Percentiles rank a stretch among this genome's conserved stretches.
phyloP scores from a whole-genome alignment of 1,140 invertebrate genomes.

The Papilio glaucus region DNA sequence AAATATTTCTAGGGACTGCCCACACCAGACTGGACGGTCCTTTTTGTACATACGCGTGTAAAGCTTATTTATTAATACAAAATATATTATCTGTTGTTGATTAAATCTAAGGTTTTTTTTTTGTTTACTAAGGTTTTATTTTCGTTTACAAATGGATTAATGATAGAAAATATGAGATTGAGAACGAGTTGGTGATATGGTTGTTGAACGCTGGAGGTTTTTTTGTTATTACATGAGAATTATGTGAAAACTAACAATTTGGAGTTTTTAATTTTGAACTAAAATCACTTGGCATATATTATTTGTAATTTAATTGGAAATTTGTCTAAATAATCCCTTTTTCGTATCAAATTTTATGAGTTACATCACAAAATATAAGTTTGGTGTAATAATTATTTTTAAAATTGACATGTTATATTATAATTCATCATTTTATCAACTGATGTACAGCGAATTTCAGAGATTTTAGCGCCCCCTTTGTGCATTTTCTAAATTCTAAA shows the following conservation, averaged over 20 bases:
- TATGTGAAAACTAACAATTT: constrained; percentile 2
- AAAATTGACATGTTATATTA: constrained; percentile 3
- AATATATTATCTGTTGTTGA: constrained; percentile 41
- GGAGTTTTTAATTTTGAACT: background rate
- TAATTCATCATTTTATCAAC: constrained; percentile 16
- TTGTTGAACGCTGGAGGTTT: background rate
- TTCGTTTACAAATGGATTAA: constrained; percentile 34
- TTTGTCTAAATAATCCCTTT: background rate
- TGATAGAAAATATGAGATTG: background rate
- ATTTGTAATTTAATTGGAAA: background rate
- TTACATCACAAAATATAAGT: background rate
- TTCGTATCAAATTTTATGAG: background rate
- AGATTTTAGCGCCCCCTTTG: no score
- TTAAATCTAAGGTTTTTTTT: constrained; percentile 41
- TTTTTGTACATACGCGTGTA: constrained; percentile 41
- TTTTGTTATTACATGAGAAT: background rate
- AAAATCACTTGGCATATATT: background rate
- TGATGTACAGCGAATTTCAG: no score
- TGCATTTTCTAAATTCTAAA: no score
- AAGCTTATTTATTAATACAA: constrained; percentile 42
- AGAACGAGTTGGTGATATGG: background rate
- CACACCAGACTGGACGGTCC: constrained; percentile 17
- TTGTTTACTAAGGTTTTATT: no score
- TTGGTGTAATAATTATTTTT: background rate
- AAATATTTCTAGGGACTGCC: constrained; percentile 33